phyloP scores from a whole-genome alignment of 1,140 invertebrate genomes.

The Listronotus oregonensis region DNA sequence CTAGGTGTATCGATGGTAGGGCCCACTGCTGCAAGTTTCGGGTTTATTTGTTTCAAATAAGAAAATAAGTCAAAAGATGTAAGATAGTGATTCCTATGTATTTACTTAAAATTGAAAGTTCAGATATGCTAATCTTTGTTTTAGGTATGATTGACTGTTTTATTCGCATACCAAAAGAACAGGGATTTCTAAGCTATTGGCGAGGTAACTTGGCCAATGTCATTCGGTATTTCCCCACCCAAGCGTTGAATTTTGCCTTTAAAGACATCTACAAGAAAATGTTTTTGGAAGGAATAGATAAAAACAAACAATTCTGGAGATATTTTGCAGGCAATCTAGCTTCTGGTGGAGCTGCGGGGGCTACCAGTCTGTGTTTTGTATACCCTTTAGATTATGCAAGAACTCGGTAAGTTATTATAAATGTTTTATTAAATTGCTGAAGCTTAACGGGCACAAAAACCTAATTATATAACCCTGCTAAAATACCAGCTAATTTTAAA shows the following conservation, averaged over 20 bases:
- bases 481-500: too few relatives aligned
- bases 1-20: background rate
- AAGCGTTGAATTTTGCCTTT: slow-evolving; percentile 95
- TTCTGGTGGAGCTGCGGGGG: slow-evolving; percentile 92
- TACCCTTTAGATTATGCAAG: slow-evolving; percentile 94
- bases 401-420: slow-evolving; percentile 69
- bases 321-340: slow-evolving; percentile 87
- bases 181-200: slow-evolving; percentile 86
- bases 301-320: slow-evolving; percentile 83
- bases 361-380: slow-evolving; percentile 91
- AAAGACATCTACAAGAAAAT: slow-evolving; percentile 88
- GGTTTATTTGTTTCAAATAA: too few relatives aligned
- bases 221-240: slow-evolving; percentile 93
- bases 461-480: too few relatives aligned
- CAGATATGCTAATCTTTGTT: slow-evolving; percentile 41
- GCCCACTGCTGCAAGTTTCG: too few relatives aligned
- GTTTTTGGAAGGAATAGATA: slow-evolving; percentile 83
- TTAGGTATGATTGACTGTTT: slow-evolving; percentile 86
- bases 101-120: too few relatives aligned
- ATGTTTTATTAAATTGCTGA: slow-evolving; percentile 3
- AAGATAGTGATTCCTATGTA: too few relatives aligned
- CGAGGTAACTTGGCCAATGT: slow-evolving; percentile 93
- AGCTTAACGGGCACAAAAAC: background rate
- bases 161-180: slow-evolving; percentile 82
- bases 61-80: too few relatives aligned